Conservation (phyloP, 2,797 vertebrate genomes). For the Urosaurus nigricauda region DNA sequence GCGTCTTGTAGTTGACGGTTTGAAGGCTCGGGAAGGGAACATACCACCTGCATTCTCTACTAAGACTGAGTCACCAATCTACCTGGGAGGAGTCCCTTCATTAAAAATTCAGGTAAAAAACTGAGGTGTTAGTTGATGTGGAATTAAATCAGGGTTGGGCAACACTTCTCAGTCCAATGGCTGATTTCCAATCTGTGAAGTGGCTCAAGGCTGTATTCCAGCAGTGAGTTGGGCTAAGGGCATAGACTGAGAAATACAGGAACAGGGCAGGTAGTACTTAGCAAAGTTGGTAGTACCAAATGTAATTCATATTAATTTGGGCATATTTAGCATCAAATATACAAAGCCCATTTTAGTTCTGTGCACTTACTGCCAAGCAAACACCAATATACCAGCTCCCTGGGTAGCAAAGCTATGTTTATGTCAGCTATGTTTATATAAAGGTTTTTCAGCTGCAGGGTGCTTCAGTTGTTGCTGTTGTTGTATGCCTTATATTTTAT, state of each 20-base stretch:
- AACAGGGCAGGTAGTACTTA: background rate
- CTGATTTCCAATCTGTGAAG: background rate
- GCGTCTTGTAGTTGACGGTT: slow-evolving; percentile 87
- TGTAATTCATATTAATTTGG: background rate
- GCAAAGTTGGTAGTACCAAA: background rate
- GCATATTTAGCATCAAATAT: too few species aligned
- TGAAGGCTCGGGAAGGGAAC: slow-evolving; percentile 84
- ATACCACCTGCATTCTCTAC: slow-evolving; percentile 77
- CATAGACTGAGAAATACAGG: background rate
- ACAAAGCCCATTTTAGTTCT: too few species aligned
- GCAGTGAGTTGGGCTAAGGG: background rate
- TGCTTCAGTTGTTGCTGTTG: too few species aligned
- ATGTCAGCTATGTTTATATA: too few species aligned
- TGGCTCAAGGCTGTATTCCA: background rate
- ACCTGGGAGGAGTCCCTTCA: slow-evolving; percentile 84
- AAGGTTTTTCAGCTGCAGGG: too few species aligned
- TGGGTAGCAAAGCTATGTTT: too few species aligned
- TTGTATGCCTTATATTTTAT: too few species aligned
- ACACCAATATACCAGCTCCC: too few species aligned
- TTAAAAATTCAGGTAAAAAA: slow-evolving; percentile 75
- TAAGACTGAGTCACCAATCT: slow-evolving; percentile 79
- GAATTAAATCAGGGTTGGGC: background rate
- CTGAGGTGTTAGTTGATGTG: background rate
- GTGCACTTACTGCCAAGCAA: too few species aligned
- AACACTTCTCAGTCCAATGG: background rate